Percentiles rank a stretch among this genome's conserved stretches.
These are phyloP conservation scores for Stegodyphus dumicola DNA, from an alignment of 1,140 invertebrate species.

Conservation along the genomic window DNA sequence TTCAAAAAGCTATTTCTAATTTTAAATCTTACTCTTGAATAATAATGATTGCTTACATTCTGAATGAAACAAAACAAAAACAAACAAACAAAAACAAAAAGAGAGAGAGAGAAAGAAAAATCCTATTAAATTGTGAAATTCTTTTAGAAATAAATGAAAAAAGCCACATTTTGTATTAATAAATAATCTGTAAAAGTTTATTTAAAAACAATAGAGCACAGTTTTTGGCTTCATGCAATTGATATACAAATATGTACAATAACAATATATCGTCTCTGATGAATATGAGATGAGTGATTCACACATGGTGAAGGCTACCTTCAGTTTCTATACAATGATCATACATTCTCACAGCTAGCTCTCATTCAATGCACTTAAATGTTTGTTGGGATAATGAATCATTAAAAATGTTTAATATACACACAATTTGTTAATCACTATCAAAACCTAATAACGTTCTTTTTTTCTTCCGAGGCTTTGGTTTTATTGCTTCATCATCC, in stretches of 20 bases:
- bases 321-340: constrained; percentile 46
- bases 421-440: constrained; percentile 77
- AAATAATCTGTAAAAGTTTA: constrained; percentile 63
- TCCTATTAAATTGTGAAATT: no score
- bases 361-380: constrained; percentile 34
- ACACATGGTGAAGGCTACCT: constrained; percentile 14
- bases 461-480: constrained; percentile 87
- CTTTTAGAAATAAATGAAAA: no score
- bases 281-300: constrained; percentile 39
- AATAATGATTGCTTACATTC: no score
- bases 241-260: constrained; percentile 60
- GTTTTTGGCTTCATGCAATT: constrained; percentile 60
- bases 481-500: constrained; percentile 87
- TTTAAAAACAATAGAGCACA: constrained; percentile 63
- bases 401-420: constrained; percentile 26
- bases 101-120: no score
- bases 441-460: constrained; percentile 80
- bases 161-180: constrained; percentile 43
- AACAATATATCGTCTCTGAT: constrained; percentile 59
- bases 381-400: background rate
- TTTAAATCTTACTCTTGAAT: no score
- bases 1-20: no score
- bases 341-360: constrained; percentile 19
- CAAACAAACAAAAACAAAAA: no score
- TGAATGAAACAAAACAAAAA: no score